Percentiles rank a stretch among this genome's conserved stretches.
Conservation (phyloP, 2,113 vertebrate species). For the Aix galericulata region DNA sequence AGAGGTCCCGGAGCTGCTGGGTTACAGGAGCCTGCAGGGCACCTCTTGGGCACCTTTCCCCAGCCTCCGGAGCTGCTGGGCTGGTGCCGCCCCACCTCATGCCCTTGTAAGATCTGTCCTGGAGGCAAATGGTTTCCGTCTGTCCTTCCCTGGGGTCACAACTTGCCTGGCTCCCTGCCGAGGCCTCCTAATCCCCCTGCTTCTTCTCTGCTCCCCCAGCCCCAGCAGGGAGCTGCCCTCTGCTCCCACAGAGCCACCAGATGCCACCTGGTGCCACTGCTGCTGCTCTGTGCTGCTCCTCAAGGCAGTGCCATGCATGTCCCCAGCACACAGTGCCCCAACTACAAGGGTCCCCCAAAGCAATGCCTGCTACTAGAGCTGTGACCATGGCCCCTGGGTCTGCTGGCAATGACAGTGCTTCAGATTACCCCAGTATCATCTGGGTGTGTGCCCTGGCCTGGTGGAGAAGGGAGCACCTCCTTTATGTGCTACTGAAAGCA, state of each 20-base stretch:
- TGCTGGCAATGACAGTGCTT: neutral
- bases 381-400: neutral
- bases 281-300: neutral
- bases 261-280: neutral
- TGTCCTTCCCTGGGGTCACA: neutral
- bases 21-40: neutral
- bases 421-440: neutral
- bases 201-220: neutral
- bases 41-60: neutral
- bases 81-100: neutral
- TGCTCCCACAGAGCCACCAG: neutral
- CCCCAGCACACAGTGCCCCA: neutral
- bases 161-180: neutral
- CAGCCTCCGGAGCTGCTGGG: fast-evolving
- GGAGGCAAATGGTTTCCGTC: neutral
- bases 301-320: fast-evolving
- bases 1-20: neutral
- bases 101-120: neutral
- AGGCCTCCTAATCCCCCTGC: neutral
- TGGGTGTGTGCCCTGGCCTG: neutral
- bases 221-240: fast-evolving
- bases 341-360: neutral
- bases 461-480: neutral
- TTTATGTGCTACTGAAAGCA: neutral
- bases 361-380: neutral